phyloP scores from a whole-genome alignment of 2,888 invertebrate species.

The Neoascia interrupta region DNA sequence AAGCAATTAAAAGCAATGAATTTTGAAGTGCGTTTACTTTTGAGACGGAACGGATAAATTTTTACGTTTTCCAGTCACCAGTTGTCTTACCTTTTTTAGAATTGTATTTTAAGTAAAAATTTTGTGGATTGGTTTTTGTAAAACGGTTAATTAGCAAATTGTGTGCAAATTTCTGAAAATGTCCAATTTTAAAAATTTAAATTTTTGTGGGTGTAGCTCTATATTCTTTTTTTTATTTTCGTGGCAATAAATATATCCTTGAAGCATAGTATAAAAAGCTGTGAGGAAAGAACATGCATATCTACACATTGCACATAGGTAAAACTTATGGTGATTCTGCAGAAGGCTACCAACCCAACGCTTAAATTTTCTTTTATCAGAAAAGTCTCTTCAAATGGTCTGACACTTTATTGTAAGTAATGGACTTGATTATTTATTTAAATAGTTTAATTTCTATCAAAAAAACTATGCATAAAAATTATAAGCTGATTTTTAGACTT shows the following conservation, averaged over 20 bases:
- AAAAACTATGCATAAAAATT: too few species aligned
- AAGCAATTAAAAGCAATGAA: too few species aligned
- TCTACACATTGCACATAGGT: background rate
- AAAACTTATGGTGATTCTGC: too few species aligned
- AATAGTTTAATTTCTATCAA: too few species aligned
- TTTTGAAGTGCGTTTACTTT: constrained; percentile 1
- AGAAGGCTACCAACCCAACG: background rate
- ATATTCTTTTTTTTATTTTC: too few species aligned
- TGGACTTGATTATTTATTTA: too few species aligned
- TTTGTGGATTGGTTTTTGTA: background rate
- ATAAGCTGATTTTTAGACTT: too few species aligned
- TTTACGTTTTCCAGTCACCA: constrained; percentile 8
- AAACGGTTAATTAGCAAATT: constrained; percentile 15
- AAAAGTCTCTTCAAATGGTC: too few species aligned
- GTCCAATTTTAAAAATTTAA: background rate
- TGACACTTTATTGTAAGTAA: too few species aligned
- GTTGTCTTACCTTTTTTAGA: constrained; percentile 24
- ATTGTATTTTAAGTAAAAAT: background rate
- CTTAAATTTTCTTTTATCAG: background rate
- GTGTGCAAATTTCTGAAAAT: constrained; percentile 34
- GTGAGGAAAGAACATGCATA: background rate
- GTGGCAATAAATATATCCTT: background rate
- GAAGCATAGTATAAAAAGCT: too few species aligned
- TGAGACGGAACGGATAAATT: background rate
- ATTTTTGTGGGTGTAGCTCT: too few species aligned